A percentile compares a stretch with the other conserved stretches of the same genome.
phyloP scores from a whole-genome alignment of 2,797 vertebrate genomes.

The Coendou prehensilis region DNA sequence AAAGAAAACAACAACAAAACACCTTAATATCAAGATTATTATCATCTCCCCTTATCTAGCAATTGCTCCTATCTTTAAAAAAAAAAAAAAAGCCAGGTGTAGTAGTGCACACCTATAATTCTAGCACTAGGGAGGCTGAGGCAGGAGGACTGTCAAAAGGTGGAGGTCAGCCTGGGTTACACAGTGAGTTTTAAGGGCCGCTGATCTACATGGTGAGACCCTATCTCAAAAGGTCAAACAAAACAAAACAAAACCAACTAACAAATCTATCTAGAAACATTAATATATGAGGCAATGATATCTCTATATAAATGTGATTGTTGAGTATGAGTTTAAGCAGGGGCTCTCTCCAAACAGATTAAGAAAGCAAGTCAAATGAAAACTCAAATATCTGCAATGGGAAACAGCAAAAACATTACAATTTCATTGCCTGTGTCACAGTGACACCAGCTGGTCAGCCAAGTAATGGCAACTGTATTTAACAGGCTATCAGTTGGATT shows the following conservation, averaged over 20 bases:
- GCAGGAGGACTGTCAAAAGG: background rate
- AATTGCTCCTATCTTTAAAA: background rate
- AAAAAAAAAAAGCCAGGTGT: background rate
- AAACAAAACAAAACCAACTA: background rate
- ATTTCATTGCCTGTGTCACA: conserved; percentile 32
- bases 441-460: conserved; percentile 81
- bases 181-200: background rate
- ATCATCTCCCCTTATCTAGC: background rate
- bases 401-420: background rate
- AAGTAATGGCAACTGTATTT: conserved; percentile 60
- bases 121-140: background rate
- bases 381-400: background rate
- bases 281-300: background rate
- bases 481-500: background rate
- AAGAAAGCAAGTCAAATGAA: conserved; percentile 60
- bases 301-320: background rate
- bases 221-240: background rate
- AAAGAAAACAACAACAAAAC: background rate
- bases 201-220: background rate
- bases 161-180: background rate
- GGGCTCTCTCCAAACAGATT: background rate
- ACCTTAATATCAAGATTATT: background rate
- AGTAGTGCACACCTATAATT: background rate
- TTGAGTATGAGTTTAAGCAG: background rate
- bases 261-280: background rate